Percentiles rank a stretch among this genome's conserved stretches.
phyloP scores from a whole-genome alignment of 2,797 vertebrate genomes.

The Pteropus rufus region DNA sequence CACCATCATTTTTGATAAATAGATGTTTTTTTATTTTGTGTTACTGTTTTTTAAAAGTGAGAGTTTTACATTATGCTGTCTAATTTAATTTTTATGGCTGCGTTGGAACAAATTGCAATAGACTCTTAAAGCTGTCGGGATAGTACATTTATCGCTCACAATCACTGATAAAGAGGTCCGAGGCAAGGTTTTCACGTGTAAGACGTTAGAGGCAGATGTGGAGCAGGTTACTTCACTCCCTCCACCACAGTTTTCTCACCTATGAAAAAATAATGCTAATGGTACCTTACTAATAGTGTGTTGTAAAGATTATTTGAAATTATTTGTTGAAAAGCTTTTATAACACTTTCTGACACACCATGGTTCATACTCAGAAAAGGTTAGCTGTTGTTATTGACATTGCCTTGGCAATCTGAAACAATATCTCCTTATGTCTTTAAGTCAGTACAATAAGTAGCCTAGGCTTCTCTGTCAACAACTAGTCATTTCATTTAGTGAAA shows the following conservation, averaged over 20 bases:
- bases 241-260: not conserved
- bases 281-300: not conserved
- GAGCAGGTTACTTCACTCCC: not conserved
- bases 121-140: not conserved
- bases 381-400: not conserved
- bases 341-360: not conserved
- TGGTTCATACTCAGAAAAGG: not conserved
- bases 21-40: not conserved
- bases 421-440: not conserved
- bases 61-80: not conserved
- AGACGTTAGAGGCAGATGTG: not conserved
- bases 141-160: not conserved
- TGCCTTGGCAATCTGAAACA: not conserved
- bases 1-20: not conserved
- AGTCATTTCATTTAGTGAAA: not conserved
- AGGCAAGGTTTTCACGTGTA: not conserved
- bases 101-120: not conserved
- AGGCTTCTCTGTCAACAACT: not conserved
- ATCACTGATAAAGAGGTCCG: not conserved
- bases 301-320: not conserved
- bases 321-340: not conserved
- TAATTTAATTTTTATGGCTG: not conserved
- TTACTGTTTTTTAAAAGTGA: not conserved
- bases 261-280: not conserved
- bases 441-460: not conserved